A percentile compares a stretch with the other conserved stretches of the same genome.
Evolutionary conservation across 2,888 invertebrate species (phyloP).

Genomic region (Agonopterix alstromeriana): DNA sequence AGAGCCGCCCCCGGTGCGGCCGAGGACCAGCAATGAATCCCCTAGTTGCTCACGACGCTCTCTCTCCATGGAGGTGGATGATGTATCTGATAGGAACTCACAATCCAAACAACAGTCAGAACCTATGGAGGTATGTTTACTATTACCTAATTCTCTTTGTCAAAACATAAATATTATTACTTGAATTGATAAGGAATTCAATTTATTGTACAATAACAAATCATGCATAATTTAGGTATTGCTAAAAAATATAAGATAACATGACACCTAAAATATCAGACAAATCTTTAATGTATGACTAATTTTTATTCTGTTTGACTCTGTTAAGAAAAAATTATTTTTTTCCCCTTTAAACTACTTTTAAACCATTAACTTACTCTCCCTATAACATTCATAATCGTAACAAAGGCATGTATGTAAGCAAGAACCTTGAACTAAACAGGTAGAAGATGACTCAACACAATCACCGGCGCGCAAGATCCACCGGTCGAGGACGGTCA

Average conservation of each 20-base stretch:
- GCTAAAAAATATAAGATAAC: no score
- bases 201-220: no score
- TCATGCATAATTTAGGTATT: no score
- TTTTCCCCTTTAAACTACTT: no score
- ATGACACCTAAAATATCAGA: no score
- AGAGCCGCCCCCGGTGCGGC: conserved; percentile 60
- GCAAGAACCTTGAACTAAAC: neutral
- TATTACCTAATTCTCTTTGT: conserved; percentile 6
- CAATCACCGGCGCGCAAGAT: conserved; percentile 63
- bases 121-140: conserved; percentile 59
- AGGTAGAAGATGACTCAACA: conserved; percentile 73
- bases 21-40: conserved; percentile 51
- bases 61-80: conserved; percentile 70
- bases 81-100: conserved; percentile 62
- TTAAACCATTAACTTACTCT: neutral
- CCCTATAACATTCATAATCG: neutral
- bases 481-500: conserved; percentile 60
- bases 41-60: conserved; percentile 67
- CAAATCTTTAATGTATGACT: no score
- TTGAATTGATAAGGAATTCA: no score
- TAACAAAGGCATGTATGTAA: neutral
- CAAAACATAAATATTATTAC: no score
- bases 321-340: no score
- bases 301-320: no score
- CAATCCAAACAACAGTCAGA: conserved; percentile 60